Conservation (phyloP, 2,797 vertebrate species). For the Pelodytes ibericus region DNA sequence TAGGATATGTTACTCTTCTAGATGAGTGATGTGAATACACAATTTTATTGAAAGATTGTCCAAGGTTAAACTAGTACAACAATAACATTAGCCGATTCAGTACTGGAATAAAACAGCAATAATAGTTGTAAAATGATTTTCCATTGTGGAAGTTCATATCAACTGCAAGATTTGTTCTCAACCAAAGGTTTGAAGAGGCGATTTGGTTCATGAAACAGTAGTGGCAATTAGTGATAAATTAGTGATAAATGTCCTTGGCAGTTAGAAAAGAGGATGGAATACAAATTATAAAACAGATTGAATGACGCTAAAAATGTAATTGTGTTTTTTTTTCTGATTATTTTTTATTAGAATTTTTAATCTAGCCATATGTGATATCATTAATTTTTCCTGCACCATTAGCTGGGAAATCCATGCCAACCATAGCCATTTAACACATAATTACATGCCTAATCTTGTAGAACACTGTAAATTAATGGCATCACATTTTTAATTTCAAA, state of each 20-base stretch:
- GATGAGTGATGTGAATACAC: too few species aligned
- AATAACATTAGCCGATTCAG: not conserved
- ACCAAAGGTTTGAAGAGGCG: not conserved
- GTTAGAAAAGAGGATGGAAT: not conserved
- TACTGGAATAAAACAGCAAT: not conserved
- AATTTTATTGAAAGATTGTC: too few species aligned
- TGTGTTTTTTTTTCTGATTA: not conserved
- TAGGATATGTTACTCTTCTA: too few species aligned
- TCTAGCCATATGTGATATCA: constrained; percentile 62
- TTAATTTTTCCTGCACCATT: constrained; percentile 69
- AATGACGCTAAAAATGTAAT: not conserved
- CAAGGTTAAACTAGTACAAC: too few species aligned
- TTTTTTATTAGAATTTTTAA: constrained; percentile 47
- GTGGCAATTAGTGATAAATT: too few species aligned
- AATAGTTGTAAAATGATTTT: not conserved
- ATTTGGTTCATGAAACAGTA: not conserved
- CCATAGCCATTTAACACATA: constrained; percentile 70
- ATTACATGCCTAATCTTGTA: constrained; percentile 75
- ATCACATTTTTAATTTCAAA: constrained; percentile 63
- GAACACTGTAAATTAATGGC: constrained; percentile 75
- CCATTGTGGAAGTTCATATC: not conserved
- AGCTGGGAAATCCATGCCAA: constrained; percentile 62
- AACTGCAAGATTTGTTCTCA: not conserved
- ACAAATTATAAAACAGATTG: not conserved
- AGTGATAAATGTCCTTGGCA: too few species aligned